Conservation (phyloP, 2,888 invertebrate genomes). For the Megamerina dolium region DNA sequence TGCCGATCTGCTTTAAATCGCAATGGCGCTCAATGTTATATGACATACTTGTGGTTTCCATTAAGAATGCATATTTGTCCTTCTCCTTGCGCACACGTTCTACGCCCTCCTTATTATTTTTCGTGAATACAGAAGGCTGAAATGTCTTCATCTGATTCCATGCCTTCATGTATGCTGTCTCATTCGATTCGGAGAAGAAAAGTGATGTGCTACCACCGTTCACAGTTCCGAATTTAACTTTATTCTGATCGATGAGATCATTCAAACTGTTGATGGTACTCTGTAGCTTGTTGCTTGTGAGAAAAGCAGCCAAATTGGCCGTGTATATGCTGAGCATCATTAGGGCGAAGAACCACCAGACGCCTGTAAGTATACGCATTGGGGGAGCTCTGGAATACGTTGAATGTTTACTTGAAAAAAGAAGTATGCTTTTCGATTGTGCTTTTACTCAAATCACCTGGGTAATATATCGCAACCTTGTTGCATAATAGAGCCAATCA, state of each 20-base stretch:
- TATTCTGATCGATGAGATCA: slow-evolving; percentile 85
- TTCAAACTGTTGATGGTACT: slow-evolving; percentile 83
- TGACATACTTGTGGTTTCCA: slow-evolving; percentile 93
- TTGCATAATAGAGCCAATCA: slow-evolving; percentile 84
- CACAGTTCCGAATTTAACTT: slow-evolving; percentile 89
- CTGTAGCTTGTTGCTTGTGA: slow-evolving; percentile 84
- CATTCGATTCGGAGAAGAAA: slow-evolving; percentile 85
- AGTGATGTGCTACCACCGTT: slow-evolving; percentile 82
- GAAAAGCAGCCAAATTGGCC: slow-evolving; percentile 88
- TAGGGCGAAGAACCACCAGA: slow-evolving; percentile 92
- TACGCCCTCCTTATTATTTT: slow-evolving; percentile 75
- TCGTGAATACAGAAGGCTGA: slow-evolving; percentile 73
- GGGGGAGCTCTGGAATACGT: slow-evolving; percentile 67
- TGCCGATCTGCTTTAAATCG: slow-evolving; percentile 71
- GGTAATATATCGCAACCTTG: slow-evolving; percentile 93
- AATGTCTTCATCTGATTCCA: slow-evolving; percentile 84
- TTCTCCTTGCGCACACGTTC: slow-evolving; percentile 69
- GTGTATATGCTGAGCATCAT: slow-evolving; percentile 91
- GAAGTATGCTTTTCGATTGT: neutral
- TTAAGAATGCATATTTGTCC: slow-evolving; percentile 84
- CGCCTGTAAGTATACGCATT: slow-evolving; percentile 78
- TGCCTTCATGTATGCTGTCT: slow-evolving; percentile 79
- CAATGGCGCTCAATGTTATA: slow-evolving; percentile 80
- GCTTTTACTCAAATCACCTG: slow-evolving; percentile 55
- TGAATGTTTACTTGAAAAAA: neutral